A percentile compares a stretch with the other conserved stretches of the same genome.
phyloP scores from a whole-genome alignment of 2,113 vertebrate species.

The Uria lomvia region DNA sequence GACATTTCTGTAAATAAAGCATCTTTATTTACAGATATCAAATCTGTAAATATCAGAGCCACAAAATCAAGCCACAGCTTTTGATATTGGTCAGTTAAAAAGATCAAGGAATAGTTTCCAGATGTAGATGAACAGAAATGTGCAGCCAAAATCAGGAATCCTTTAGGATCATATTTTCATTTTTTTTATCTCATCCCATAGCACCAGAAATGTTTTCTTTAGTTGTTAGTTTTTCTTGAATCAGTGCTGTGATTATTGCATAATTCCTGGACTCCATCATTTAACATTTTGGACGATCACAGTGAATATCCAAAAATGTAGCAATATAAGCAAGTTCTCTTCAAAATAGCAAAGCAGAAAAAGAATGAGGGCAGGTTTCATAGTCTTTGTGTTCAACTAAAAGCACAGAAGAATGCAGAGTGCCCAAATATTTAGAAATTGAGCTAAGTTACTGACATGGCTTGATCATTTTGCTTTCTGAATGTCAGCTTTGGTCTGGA shows the following conservation, averaged over 20 bases:
- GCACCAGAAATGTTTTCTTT: neutral
- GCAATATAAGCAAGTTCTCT: neutral
- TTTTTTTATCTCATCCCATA: neutral
- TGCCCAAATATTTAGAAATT: neutral
- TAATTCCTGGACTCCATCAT: neutral
- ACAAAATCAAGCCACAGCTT: neutral
- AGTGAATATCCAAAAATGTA: neutral
- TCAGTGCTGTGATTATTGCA: neutral
- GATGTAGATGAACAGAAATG: neutral
- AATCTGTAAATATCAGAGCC: too few relatives aligned
- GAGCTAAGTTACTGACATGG: neutral
- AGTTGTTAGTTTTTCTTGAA: neutral
- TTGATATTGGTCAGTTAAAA: neutral
- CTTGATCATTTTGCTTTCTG: neutral
- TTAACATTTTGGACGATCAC: neutral
- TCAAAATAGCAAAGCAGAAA: neutral
- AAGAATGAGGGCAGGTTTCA: neutral
- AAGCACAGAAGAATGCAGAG: neutral
- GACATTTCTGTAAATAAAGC: neutral
- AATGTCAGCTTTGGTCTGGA: neutral
- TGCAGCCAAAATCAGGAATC: neutral
- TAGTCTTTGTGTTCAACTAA: neutral
- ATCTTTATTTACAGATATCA: neutral
- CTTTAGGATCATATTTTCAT: neutral
- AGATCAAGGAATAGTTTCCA: neutral